phyloP scores from a whole-genome alignment of 2,113 vertebrate genomes.

The Setophaga petechia region DNA sequence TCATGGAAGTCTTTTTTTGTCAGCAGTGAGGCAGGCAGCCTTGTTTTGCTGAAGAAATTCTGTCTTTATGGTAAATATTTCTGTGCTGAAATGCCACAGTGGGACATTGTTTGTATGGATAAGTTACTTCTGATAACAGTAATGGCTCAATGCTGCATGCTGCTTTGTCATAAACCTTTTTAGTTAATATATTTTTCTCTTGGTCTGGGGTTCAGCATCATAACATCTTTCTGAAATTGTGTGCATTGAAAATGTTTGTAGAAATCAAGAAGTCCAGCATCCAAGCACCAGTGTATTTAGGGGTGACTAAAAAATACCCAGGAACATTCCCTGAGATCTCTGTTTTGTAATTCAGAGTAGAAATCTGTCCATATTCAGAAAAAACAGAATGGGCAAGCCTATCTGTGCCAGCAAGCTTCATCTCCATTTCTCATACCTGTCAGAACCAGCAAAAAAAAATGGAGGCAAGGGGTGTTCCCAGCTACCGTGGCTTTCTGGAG shows the following conservation, averaged over 20 bases:
- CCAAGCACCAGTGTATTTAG: neutral
- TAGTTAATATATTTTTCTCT: neutral
- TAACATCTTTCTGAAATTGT: neutral
- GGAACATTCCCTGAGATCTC: neutral
- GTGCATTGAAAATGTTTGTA: neutral
- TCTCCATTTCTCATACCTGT: neutral
- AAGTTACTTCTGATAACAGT: neutral
- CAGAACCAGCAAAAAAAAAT: neutral
- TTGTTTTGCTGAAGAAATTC: neutral
- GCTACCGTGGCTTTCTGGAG: neutral
- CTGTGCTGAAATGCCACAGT: neutral
- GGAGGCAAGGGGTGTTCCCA: neutral
- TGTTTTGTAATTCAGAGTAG: neutral
- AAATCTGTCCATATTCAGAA: neutral
- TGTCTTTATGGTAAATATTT: neutral
- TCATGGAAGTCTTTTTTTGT: neutral
- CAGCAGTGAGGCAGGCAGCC: neutral
- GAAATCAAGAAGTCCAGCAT: neutral
- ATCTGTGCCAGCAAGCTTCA: neutral
- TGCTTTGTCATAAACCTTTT: neutral
- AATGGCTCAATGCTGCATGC: neutral
- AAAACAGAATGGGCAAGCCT: neutral
- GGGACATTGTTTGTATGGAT: neutral
- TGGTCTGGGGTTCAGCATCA: neutral
- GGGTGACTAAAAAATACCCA: neutral